Evolutionary conservation across 2,797 vertebrate species (phyloP), one percentile per base, ranked within the genome.

Genomic region (Pangasius larnaudii): DNA sequence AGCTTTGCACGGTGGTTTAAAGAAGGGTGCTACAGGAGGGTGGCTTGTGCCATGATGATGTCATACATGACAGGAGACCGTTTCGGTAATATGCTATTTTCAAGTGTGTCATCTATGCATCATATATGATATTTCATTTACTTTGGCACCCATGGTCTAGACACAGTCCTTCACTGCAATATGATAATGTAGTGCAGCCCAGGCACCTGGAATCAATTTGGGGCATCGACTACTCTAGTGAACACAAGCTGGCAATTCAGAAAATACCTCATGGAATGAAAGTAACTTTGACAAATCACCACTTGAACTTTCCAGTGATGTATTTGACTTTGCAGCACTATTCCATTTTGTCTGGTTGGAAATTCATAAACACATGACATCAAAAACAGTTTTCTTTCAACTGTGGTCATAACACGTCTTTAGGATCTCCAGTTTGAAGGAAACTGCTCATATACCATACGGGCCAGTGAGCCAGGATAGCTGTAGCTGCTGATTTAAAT

Each of bases 171-270:
- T 91, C 90, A 87, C 90, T 90, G 89, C 90, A 93, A 93, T 85
- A 83, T 90, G 89, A 94, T 93, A 90, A 89, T 89, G 80, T 74
- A 74, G 39, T 61, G 79, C 87, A 87, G 90, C 74, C 85, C 84
- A 86, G 77, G 77, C 93, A 92, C 93, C 93, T 95, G 94, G 94
- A 72, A 91, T 92, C 93, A 85, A 95, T 95, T 94, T 92, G 84
- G 84, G 88, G 85, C 77, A 85, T 90, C 84, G 67, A 71, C 84
- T 87, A 78, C 53, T 49, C 87, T 83, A 81, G 86, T 74, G 86
- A 89, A 85, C 51, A 49, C 86, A 82, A 86, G 75, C 74, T 85
- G 89, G 84, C 86, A 86, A 78, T 86, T 88, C 84, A 85, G n/a
- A 87, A 83, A 81, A 74, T 82, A 75, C 59, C 75, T 85, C 77